Evolutionary conservation across 2,113 vertebrate species (phyloP).

Genomic region (cat (Felis catus)): F.catus_Fca126_mat1.0 CM031423.1:586501-587000

Average conservation of each 20-base stretch:
- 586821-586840: neutral
- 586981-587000: neutral
- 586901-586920: no score
- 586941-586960: neutral
- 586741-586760: accelerated
- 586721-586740: accelerated
- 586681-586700: neutral
- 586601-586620: accelerated
- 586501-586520: neutral
- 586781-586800: accelerated
- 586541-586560: no score
- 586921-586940: neutral
- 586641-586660: accelerated
- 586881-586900: neutral
- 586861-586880: neutral
- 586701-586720: neutral
- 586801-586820: neutral
- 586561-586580: accelerated
- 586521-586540: neutral
- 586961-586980: neutral
- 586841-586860: neutral
- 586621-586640: accelerated
- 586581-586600: no score
- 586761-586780: accelerated
- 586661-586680: accelerated